Evolutionary conservation across 2,797 vertebrate genomes (phyloP).

Genomic region (Periophthalmus magnuspinnatus): DNA sequence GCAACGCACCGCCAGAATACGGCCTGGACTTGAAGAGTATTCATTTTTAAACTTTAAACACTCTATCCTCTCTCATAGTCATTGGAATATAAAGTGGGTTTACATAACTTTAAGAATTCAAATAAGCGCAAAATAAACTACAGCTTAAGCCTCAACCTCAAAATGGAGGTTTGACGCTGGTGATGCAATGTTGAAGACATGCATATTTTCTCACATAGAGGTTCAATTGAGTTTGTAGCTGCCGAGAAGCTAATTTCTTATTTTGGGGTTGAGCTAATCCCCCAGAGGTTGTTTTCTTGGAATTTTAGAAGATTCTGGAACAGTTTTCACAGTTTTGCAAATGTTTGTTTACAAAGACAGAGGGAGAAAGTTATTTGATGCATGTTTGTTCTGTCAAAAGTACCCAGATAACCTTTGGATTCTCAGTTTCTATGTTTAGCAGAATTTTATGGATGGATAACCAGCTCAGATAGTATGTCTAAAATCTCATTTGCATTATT

Average conservation of each 20-base stretch:
- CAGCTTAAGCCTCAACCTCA: neutral
- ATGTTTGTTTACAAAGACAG: constrained; percentile 12
- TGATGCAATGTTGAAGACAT: constrained; percentile 12
- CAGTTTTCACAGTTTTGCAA: constrained; percentile 6
- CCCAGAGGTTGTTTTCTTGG: constrained; percentile 11
- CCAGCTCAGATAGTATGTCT: neutral
- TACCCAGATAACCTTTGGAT: constrained; percentile 11
- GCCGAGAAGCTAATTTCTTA: constrained; percentile 9
- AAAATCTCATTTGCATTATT: neutral
- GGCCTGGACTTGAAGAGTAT: neutral
- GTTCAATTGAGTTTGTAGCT: constrained; percentile 13
- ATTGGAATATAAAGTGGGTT: constrained; percentile 7
- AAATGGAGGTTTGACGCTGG: neutral
- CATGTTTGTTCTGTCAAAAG: constrained; percentile 2
- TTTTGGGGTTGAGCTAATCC: constrained; percentile 4
- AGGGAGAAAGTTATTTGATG: constrained; percentile 6
- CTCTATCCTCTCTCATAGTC: too few species aligned
- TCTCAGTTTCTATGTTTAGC: neutral
- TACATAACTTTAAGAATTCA: constrained; percentile 15
- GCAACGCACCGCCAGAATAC: neutral
- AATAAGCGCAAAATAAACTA: constrained; percentile 12
- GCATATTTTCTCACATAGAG: constrained; percentile 1
- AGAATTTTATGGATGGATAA: neutral
- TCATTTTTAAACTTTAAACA: too few species aligned
- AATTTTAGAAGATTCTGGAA: constrained; percentile 1